Percentiles rank a stretch among this genome's conserved stretches.
Evolutionary conservation across 2,797 vertebrate genomes (phyloP).

Genomic region (Crocidura indochinensis): DNA sequence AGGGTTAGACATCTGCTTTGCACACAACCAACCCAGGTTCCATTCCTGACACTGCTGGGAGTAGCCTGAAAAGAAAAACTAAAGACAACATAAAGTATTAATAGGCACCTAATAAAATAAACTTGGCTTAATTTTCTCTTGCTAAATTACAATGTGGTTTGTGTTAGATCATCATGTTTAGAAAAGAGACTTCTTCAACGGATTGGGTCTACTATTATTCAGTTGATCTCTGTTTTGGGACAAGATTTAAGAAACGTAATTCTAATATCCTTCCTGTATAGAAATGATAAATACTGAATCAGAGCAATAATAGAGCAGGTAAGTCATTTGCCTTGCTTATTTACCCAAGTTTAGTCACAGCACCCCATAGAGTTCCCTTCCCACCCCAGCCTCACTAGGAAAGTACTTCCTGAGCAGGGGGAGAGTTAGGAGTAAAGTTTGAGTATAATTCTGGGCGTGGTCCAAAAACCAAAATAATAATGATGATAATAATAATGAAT

Average conservation of each 20-base stretch:
- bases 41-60: background rate
- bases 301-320: too few relatives aligned
- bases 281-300: conserved; percentile 6
- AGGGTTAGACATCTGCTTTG: too few relatives aligned
- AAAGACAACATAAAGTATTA: conserved; percentile 59
- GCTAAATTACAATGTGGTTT: conserved; percentile 62
- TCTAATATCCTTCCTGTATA: background rate
- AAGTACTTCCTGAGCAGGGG: too few relatives aligned
- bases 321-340: too few relatives aligned
- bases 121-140: conserved; percentile 45
- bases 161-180: background rate
- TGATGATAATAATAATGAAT: too few relatives aligned
- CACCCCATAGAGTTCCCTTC: too few relatives aligned
- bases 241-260: background rate
- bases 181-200: background rate
- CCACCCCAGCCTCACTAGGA: too few relatives aligned
- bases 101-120: conserved; percentile 44
- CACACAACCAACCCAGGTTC: too few relatives aligned
- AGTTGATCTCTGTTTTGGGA: background rate
- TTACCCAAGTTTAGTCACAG: too few relatives aligned
- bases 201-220: background rate
- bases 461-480: too few relatives aligned
- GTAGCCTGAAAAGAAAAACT: background rate
- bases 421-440: too few relatives aligned
- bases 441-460: too few relatives aligned